phyloP scores from a whole-genome alignment of 2,797 vertebrate genomes.

The Adelosebastes latens region DNA sequence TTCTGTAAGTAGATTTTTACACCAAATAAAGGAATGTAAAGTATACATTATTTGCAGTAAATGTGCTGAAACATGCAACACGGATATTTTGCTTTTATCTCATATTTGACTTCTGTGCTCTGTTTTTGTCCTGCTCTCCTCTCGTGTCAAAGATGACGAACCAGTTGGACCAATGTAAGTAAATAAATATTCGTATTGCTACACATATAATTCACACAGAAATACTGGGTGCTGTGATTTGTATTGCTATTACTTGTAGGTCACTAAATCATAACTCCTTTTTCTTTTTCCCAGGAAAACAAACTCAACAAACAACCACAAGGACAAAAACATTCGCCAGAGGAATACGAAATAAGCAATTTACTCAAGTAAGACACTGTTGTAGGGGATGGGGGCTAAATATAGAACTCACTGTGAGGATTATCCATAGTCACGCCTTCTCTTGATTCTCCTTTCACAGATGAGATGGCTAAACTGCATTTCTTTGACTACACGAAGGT shows the following conservation, averaged over 20 bases:
- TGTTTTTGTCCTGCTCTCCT: constrained; percentile 64
- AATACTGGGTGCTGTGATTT: neutral
- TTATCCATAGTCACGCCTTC: constrained; percentile 66
- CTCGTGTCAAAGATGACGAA: constrained; percentile 89
- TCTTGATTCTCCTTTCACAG: constrained; percentile 75
- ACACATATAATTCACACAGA: neutral
- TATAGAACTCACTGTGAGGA: constrained; percentile 58
- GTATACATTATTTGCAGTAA: neutral
- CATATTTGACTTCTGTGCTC: constrained; percentile 36
- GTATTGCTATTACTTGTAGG: constrained; percentile 20
- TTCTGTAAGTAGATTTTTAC: neutral
- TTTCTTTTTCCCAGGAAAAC: constrained; percentile 88
- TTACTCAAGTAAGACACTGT: constrained; percentile 70
- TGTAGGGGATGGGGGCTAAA: constrained; percentile 54
- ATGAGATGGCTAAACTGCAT: constrained; percentile 78
- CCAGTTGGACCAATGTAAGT: constrained; percentile 97
- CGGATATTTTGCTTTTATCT: neutral
- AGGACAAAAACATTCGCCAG: constrained; percentile 99
- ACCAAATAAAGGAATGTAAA: neutral
- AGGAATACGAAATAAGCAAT: constrained; percentile 95
- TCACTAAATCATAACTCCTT: constrained; percentile 41
- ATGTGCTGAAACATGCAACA: constrained; percentile 24
- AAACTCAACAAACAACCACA: constrained; percentile 99
- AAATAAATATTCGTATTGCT: constrained; percentile 7
- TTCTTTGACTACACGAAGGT: constrained; percentile 78